Conservation (phyloP, 2,797 vertebrate species). For the Sebastes jordani region DNA sequence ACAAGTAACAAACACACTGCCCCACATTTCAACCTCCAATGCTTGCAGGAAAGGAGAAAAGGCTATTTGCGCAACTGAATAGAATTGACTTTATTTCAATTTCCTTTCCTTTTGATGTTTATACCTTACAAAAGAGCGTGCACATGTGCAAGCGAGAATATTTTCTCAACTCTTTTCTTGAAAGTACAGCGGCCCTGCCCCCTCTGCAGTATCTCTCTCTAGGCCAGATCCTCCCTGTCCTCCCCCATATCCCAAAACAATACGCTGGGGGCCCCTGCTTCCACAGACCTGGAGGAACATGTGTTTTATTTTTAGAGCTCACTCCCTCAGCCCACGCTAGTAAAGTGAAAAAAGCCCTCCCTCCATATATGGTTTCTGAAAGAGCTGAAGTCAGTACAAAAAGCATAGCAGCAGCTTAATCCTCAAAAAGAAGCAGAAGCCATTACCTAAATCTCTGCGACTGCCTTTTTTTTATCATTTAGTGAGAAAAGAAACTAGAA, state of each 20-base stretch:
- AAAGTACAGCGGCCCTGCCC: slow-evolving; percentile 38
- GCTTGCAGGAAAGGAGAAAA: neutral
- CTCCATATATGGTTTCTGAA: slow-evolving; percentile 62
- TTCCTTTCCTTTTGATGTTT: neutral
- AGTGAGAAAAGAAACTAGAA: neutral
- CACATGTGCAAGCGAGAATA: slow-evolving; percentile 9
- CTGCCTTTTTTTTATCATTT: neutral
- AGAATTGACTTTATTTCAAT: neutral
- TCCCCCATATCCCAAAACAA: slow-evolving; percentile 81
- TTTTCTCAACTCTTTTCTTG: slow-evolving; percentile 27
- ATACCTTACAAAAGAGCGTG: neutral
- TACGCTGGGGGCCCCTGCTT: slow-evolving; percentile 72
- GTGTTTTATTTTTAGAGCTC: slow-evolving; percentile 85
- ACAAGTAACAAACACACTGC: slow-evolving; percentile 14
- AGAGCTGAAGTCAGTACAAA: slow-evolving; percentile 52
- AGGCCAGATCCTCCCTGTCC: slow-evolving; percentile 70
- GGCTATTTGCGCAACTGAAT: neutral
- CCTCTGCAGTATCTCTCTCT: slow-evolving; percentile 57
- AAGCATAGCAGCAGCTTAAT: slow-evolving; percentile 26
- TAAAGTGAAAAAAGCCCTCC: slow-evolving; percentile 62
- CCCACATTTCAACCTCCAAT: slow-evolving; percentile 19
- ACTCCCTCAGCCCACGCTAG: slow-evolving; percentile 66
- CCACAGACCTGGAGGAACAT: slow-evolving; percentile 81
- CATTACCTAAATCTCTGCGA: neutral
- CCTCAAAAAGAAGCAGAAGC: slow-evolving; percentile 1